Evolutionary conservation across 2,888 invertebrate species (phyloP).

Genomic region (Phyllotreta striolata): DNA sequence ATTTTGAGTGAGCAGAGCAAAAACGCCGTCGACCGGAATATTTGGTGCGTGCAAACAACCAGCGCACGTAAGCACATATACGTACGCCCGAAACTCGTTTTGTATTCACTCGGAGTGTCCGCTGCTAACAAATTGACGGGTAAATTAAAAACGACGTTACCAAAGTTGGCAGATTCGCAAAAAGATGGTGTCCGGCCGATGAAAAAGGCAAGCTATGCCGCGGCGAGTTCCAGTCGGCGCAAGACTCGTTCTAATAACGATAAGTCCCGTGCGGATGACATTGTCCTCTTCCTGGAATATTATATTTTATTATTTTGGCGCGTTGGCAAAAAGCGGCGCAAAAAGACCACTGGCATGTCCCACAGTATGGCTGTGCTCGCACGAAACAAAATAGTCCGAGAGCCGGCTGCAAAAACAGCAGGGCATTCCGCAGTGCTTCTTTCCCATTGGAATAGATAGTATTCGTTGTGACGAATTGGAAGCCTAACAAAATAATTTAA

Average conservation of each 20-base stretch:
- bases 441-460: no score
- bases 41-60: no score
- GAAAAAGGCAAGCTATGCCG: conserved; percentile 43
- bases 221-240: conserved; percentile 24
- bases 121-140: conserved; percentile 28
- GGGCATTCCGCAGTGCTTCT: no score
- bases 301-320: conserved; percentile 17
- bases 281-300: conserved; percentile 22
- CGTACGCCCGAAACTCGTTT: conserved; percentile 18
- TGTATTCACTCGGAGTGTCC: conserved; percentile 26
- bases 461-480: no score
- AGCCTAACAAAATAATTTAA: no score
- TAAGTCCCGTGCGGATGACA: conserved; percentile 17
- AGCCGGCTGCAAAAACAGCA: no score
- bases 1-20: no score
- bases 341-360: conserved; percentile 1
- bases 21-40: no score
- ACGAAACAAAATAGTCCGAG: no score
- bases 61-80: conserved; percentile 4
- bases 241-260: conserved; percentile 20
- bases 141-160: conserved; percentile 33
- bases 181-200: conserved; percentile 33
- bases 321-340: conserved; percentile 1
- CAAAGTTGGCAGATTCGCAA: conserved; percentile 32
- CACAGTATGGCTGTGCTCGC: conserved; percentile 6